Percentiles rank a stretch among this genome's conserved stretches.
Conservation (phyloP, 2,113 vertebrate genomes). For the Camarhynchus parvulus region DNA sequence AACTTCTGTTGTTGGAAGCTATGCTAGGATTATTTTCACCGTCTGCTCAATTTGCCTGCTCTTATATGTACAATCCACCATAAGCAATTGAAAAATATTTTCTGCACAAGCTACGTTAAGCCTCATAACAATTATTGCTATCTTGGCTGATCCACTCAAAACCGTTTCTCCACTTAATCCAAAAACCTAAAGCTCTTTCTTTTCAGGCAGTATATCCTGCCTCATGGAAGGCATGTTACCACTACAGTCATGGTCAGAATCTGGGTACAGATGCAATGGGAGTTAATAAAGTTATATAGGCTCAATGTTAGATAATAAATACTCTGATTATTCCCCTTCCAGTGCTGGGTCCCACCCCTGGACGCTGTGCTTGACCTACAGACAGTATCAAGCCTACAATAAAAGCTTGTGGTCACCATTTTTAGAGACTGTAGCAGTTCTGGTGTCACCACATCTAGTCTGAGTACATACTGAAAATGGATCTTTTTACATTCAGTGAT, state of each 20-base stretch:
- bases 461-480: neutral
- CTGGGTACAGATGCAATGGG: neutral
- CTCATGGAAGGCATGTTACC: neutral
- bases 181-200: conserved; percentile 4
- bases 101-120: conserved; percentile 44
- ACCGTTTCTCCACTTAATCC: conserved; percentile 15
- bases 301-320: neutral
- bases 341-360: neutral
- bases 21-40: conserved; percentile 54
- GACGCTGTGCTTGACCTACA: neutral
- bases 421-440: neutral
- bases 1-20: conserved; percentile 55
- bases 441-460: neutral
- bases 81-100: conserved; percentile 50
- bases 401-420: neutral
- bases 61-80: conserved; percentile 48
- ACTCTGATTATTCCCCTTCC: neutral
- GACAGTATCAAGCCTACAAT: neutral
- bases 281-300: neutral
- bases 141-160: conserved; percentile 53
- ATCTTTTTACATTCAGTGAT: neutral
- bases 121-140: conserved; percentile 42
- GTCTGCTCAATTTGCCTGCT: conserved; percentile 45
- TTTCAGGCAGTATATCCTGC: neutral
- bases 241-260: neutral